Conservation (phyloP, 2,888 invertebrate species). For the Heliconius ismenius region DNA sequence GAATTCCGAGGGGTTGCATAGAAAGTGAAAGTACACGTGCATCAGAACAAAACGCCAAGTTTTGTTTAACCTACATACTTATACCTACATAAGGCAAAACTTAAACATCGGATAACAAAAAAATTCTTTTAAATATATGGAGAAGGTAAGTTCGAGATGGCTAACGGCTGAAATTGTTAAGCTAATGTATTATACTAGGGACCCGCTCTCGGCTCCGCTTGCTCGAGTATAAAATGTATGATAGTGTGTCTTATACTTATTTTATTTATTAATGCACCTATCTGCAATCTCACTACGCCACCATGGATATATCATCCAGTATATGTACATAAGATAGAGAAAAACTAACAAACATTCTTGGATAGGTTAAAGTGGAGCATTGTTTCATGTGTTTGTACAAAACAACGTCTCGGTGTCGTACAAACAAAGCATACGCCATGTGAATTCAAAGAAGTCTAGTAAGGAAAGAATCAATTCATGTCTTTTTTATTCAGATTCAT, state of each 20-base stretch:
- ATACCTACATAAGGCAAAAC: neutral
- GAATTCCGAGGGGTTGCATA: neutral
- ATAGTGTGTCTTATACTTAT: no score
- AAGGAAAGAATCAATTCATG: neutral
- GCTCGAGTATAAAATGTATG: no score
- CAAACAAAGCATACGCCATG: slow-evolving; percentile 63
- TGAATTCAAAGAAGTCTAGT: slow-evolving; percentile 58
- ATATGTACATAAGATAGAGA: slow-evolving; percentile 4
- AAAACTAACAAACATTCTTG: slow-evolving; percentile 33
- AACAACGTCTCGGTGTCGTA: slow-evolving; percentile 64
- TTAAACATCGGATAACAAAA: neutral
- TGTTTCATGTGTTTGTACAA: slow-evolving; percentile 58
- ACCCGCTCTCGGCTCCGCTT: no score
- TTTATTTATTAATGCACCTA: no score
- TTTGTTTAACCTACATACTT: neutral
- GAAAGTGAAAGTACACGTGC: slow-evolving; percentile 14
- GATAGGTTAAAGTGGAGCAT: slow-evolving; percentile 44
- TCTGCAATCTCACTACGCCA: no score
- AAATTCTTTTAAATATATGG: neutral
- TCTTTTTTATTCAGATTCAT: no score
- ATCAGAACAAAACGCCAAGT: neutral
- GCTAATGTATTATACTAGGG: neutral
- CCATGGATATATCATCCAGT: neutral
- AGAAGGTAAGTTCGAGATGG: neutral
- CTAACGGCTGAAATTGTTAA: neutral